Evolutionary conservation across 2,797 vertebrate species (phyloP).

Genomic region (Danio jaintianensis): DNA sequence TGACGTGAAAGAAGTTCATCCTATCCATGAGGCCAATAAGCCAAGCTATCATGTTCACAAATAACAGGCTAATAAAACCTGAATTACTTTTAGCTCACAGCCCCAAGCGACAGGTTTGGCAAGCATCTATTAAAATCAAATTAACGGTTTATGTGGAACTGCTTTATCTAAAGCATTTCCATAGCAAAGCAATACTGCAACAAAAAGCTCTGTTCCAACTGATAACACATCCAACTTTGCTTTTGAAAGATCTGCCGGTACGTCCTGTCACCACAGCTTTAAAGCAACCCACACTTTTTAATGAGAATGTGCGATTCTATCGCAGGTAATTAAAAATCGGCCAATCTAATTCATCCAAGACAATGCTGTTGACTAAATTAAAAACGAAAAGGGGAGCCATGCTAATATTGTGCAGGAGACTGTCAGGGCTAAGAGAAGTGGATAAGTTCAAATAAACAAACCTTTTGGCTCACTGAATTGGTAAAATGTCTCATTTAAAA

Average conservation of each 20-base stretch:
- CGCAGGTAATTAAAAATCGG: conserved; percentile 57
- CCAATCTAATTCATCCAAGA: conserved; percentile 50
- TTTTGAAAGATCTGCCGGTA: conserved; percentile 39
- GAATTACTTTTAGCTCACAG: conserved; percentile 44
- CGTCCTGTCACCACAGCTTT: conserved; percentile 43
- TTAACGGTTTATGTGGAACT: conserved; percentile 45
- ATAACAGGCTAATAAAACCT: conserved; percentile 47
- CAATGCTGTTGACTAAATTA: conserved; percentile 51
- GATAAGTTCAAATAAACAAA: conserved; percentile 37
- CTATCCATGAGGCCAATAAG: conserved; percentile 14
- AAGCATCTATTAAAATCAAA: conserved; percentile 47
- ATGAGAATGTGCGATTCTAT: conserved; percentile 58
- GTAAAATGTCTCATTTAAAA: conserved; percentile 27
- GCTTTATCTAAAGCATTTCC: conserved; percentile 50
- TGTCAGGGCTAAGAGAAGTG: background rate
- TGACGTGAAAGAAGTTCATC: conserved; percentile 34
- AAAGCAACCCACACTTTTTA: conserved; percentile 53
- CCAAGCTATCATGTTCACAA: conserved; percentile 21
- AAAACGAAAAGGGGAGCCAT: conserved; percentile 17
- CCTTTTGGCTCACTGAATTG: background rate
- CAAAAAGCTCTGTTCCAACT: conserved; percentile 30
- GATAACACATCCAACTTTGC: conserved; percentile 45
- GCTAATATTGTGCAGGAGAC: conserved; percentile 12
- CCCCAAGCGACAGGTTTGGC: conserved; percentile 45
- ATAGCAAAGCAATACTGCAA: conserved; percentile 43